Base-by-base conservation (phyloP, 2,888 invertebrate genomes). In the Axea sp. region DNA sequence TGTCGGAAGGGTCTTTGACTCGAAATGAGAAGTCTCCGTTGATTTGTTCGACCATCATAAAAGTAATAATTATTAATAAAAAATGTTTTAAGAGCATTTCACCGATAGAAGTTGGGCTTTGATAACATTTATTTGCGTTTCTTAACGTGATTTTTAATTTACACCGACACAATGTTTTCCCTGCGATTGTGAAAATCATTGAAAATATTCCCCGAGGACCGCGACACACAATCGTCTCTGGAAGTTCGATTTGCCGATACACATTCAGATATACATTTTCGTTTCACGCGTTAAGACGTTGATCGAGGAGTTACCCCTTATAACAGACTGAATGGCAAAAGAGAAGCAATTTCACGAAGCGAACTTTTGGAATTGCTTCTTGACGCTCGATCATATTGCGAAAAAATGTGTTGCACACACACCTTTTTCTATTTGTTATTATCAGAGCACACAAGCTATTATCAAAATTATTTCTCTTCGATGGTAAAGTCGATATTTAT, bases 251-350 rank as follows among this genome's bases (percentile, higher is more conserved):
- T 86, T 82, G 68, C 78, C 77, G 80, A 78, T 76, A 82, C 77
- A 83, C 81, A 80, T 79, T 78, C 74, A 77, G 80, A 85, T 83
- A 83, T 82, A 85, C 81, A 82, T 84, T 85, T 82, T 84, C 83
- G 80, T 77, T 80, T 75, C 76, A 68, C 79, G 72, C 77, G 75
- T 73, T 62, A 75, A 82, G 69, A 65, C 55, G 65, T 31, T 68
- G 76, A 69, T 57, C 62, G 68, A 75, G 75, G 67, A 67, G 62
- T 35, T 59, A 59, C 64, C 59, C 49, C 75, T 60, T 62, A 69
- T 60, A 59, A 35, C 31, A 7, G 60, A 57, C 72, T 79, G 76
- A 77, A 77, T 78, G 73, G 73, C 77, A 79, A 81, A 82, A 55
- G 33, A 59, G 55, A 59, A 75, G 68, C 64, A 69, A 73, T 59